These are phyloP conservation scores for Stegostoma tigrinum DNA, from an alignment of 2,113 vertebrate species.

Conservation along the genomic window DNA sequence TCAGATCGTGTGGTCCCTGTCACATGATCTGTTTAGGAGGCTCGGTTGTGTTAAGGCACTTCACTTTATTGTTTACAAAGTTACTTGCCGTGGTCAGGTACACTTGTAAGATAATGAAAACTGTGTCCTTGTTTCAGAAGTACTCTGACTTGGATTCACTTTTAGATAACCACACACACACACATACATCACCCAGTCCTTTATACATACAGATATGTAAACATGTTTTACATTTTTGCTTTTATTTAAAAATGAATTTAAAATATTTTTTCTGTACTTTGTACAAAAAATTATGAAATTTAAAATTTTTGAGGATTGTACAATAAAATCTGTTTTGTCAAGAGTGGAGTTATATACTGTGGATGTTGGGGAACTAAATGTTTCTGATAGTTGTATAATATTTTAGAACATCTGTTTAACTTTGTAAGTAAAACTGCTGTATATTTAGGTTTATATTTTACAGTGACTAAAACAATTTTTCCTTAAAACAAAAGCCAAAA, in stretches of 20 bases:
- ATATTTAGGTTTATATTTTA: slow-evolving; percentile 99
- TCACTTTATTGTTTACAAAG: slow-evolving; percentile 83
- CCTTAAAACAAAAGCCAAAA: slow-evolving; percentile 89
- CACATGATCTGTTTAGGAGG: slow-evolving; percentile 54
- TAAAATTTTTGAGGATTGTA: slow-evolving; percentile 55
- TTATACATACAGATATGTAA: slow-evolving; percentile 71
- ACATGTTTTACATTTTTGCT: slow-evolving; percentile 74
- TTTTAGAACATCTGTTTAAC: slow-evolving; percentile 92
- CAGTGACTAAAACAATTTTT: slow-evolving; percentile 69
- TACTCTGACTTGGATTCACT: slow-evolving; percentile 46
- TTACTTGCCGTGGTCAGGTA: slow-evolving; percentile 66
- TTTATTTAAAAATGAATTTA: slow-evolving; percentile 91
- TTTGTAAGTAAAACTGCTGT: slow-evolving; percentile 97
- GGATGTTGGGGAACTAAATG: slow-evolving; percentile 69
- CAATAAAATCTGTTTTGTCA: slow-evolving; percentile 73
- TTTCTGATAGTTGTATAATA: slow-evolving; percentile 83
- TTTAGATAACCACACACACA: slow-evolving; percentile 53
- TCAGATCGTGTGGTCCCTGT: slow-evolving; percentile 56
- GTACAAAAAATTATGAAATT: slow-evolving; percentile 69
- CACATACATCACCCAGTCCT: slow-evolving; percentile 75
- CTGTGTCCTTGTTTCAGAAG: slow-evolving; percentile 57
- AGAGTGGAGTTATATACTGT: slow-evolving; percentile 71
- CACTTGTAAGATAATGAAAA: slow-evolving; percentile 75
- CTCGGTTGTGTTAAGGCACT: slow-evolving; percentile 54
- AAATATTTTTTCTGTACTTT: slow-evolving; percentile 88